phyloP scores from a whole-genome alignment of 2,797 vertebrate species.

The Dryobates pubescens region DNA sequence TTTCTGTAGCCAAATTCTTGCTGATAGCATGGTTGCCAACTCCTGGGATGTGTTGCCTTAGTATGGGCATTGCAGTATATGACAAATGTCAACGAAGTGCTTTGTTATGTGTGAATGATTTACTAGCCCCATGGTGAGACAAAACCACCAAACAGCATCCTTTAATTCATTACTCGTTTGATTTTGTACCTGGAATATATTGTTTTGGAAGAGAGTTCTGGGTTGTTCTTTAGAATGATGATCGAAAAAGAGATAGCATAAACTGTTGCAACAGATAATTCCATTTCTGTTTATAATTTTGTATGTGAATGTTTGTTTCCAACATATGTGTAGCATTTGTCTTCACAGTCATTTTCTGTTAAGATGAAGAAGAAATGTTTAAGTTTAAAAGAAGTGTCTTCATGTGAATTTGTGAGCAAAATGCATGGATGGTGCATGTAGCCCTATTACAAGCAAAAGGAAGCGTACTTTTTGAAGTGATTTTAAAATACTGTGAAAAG shows the following conservation, averaged over 20 bases:
- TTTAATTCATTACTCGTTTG: not conserved
- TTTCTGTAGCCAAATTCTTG: slow-evolving; percentile 77
- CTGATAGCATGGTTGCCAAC: slow-evolving; percentile 74
- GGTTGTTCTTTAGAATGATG: not conserved
- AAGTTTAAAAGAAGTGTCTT: not conserved
- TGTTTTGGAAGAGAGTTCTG: not conserved
- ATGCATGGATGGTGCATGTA: not conserved
- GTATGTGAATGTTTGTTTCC: not conserved
- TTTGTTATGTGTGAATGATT: slow-evolving; percentile 7
- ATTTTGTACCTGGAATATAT: not conserved
- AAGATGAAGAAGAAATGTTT: not conserved
- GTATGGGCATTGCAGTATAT: slow-evolving; percentile 71
- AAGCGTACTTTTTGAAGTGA: not conserved
- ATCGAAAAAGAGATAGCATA: not conserved
- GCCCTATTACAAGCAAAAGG: not conserved
- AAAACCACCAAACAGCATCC: not conserved
- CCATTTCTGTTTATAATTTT: not conserved
- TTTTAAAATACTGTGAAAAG: not conserved
- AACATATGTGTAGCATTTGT: not conserved
- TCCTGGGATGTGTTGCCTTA: slow-evolving; percentile 74
- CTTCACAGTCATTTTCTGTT: not conserved
- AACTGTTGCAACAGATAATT: not conserved
- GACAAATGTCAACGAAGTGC: slow-evolving; percentile 53
- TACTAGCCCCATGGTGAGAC: not conserved
- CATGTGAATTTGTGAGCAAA: not conserved